phyloP scores from a whole-genome alignment of 1,140 invertebrate species.

The Conus ventricosus region DNA sequence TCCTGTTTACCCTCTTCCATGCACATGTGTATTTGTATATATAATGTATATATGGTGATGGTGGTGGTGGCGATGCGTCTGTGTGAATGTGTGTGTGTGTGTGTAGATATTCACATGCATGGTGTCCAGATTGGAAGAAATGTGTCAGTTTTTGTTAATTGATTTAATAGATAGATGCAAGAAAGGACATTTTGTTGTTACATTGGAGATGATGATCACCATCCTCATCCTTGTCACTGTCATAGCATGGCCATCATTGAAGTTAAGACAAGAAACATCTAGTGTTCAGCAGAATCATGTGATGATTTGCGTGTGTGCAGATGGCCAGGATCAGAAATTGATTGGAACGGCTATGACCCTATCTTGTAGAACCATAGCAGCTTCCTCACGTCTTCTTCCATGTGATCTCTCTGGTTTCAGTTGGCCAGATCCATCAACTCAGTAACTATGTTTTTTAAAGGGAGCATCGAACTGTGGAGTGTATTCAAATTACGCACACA shows the following conservation, averaged over 20 bases:
- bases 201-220: no score
- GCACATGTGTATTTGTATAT: background rate
- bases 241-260: no score
- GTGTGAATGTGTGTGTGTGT: slow-evolving; percentile 3
- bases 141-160: no score
- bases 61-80: background rate
- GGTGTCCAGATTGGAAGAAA: no score
- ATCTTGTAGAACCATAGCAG: slow-evolving; percentile 43
- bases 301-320: slow-evolving; percentile 52
- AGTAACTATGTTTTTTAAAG: background rate
- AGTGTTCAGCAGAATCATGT: no score
- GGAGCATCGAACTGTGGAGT: background rate
- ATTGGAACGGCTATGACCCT: slow-evolving; percentile 76
- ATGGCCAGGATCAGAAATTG: slow-evolving; percentile 71
- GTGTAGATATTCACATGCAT: background rate
- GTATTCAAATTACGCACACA: background rate
- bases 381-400: background rate
- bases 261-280: no score
- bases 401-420: no score
- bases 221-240: no score
- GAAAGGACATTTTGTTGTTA: no score
- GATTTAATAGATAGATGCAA: no score
- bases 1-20: background rate
- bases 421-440: no score
- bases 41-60: background rate